Evolutionary conservation across 2,797 vertebrate genomes (phyloP), one percentile per base, ranked within the genome.

Genomic region (Harpagifer antarcticus): DNA sequence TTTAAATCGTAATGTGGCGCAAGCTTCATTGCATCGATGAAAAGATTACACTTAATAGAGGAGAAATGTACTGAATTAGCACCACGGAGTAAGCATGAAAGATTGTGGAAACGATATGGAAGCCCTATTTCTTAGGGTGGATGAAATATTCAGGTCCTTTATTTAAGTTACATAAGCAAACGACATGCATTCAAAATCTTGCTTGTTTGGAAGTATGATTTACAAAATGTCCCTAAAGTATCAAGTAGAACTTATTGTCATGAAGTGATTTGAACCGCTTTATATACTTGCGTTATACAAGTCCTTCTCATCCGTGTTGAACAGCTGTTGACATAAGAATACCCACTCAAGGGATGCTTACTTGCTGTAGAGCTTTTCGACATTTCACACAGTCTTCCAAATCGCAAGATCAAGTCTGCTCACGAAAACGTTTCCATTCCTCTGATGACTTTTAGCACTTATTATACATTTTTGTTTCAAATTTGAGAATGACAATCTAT

Each of bases 11-110:
- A 66, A 56, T 75, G 74, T 60, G 45, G 55, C 44, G 44, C 54
- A 72, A 65, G 48, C 75, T 76, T 78, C 37, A 74, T 72, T 86
- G 83, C 53, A 69, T 55, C 68, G 65, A 77, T 85, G 59, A 64
- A 81, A 78, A 68, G 57, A 73, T 74, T 62, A 37, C 64, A 76
- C 72, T 61, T 78, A 81, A 64, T 53, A 79, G 15, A 79, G 69
- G 54, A 67, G 47, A 48, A 74, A 70, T 61, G 31, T 31, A n/a
- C 70, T 76, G 48, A 79, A 64, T 85, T 78, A 84, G 74, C 53
- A 63, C 49, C 5, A 45, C 16, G 23, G 33, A 48, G 71, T 63
- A 17, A 45, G 44, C 52, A 10, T 54, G 37, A 37, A 73, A 42
- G 47, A 20, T 5, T 54, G 37, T 37, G 57, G 33, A 10, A 14